Evolutionary conservation across 1,140 invertebrate species (phyloP).

Genomic region (Apocrypta bakeri): DNA sequence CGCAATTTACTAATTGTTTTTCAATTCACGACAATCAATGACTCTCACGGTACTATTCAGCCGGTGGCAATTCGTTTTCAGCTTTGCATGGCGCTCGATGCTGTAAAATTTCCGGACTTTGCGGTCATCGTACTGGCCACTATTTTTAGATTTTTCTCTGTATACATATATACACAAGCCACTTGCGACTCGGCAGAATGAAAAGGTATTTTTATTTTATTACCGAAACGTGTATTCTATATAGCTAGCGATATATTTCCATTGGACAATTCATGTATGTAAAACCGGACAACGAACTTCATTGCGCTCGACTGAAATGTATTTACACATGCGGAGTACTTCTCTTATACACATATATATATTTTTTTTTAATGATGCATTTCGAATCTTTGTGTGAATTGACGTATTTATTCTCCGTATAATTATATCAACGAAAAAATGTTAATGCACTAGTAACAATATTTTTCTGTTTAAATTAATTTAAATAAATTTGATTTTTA

Average conservation of each 20-base stretch:
- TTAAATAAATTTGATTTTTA: too few species aligned
- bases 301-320: not conserved
- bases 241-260: not conserved
- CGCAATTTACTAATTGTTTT: slow-evolving; percentile 70
- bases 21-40: slow-evolving; percentile 67
- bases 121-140: not conserved
- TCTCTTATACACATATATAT: too few species aligned
- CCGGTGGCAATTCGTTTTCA: slow-evolving; percentile 56
- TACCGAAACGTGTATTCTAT: not conserved
- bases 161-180: not conserved
- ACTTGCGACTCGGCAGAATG: not conserved
- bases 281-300: not conserved
- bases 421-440: too few species aligned
- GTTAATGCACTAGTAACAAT: too few species aligned
- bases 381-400: too few species aligned
- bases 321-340: too few species aligned
- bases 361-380: too few species aligned
- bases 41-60: slow-evolving; percentile 50
- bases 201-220: slow-evolving; percentile 10
- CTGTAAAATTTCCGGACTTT: slow-evolving; percentile 12
- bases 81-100: not conserved
- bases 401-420: too few species aligned
- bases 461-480: too few species aligned
- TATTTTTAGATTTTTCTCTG: slow-evolving; percentile 29
- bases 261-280: not conserved